phyloP scores from a whole-genome alignment of 2,888 invertebrate genomes.

The Anorthoa munda region DNA sequence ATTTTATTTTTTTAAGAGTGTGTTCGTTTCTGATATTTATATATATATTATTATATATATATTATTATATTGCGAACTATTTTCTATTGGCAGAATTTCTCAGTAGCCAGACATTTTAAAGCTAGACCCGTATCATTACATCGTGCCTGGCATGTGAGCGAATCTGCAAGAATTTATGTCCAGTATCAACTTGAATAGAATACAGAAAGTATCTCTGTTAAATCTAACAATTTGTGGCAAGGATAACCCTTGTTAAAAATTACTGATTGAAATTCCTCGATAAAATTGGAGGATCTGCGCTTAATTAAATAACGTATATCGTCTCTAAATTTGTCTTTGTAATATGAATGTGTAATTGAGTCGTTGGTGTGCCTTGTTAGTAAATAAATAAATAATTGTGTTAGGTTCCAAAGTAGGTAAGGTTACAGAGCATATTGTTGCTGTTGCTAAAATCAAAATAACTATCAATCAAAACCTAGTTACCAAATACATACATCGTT shows the following conservation, averaged over 20 bases:
- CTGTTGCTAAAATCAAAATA: neutral
- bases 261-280: constrained; percentile 32
- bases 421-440: neutral
- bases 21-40: no score
- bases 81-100: neutral
- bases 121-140: constrained; percentile 17
- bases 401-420: no score
- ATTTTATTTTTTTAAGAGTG: no score
- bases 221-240: constrained; percentile 31
- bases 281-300: neutral
- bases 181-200: constrained; percentile 15
- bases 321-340: no score
- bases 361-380: no score
- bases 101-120: constrained; percentile 20
- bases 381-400: no score
- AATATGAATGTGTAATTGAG: no score
- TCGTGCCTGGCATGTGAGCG: constrained; percentile 13
- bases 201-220: constrained; percentile 23
- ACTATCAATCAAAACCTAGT: neutral
- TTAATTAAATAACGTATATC: constrained; percentile 14
- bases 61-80: no score
- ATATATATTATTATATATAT: no score
- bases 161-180: constrained; percentile 24
- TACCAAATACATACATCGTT: neutral
- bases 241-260: constrained; percentile 9